A percentile compares a stretch with the other conserved stretches of the same genome.
phyloP scores from a whole-genome alignment of 2,888 invertebrate genomes.

The Diploptera punctata region DNA sequence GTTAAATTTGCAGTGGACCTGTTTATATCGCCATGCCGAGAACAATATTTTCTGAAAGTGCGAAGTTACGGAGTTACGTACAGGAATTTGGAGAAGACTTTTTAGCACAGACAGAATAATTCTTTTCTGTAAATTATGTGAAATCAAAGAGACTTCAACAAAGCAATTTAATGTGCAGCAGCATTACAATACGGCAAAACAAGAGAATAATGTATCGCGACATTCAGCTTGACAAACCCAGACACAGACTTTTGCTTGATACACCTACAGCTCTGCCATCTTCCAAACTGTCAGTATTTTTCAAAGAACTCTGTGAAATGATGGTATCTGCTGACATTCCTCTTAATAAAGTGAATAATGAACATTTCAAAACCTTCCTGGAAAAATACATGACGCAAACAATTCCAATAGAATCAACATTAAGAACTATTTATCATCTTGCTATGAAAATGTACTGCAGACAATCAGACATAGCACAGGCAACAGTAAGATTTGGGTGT shows the following conservation, averaged over 20 bases:
- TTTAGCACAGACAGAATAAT: conserved; percentile 3
- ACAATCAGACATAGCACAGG: not conserved
- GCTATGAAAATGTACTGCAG: not conserved
- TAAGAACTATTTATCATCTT: not conserved
- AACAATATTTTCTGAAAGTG: too few relatives aligned
- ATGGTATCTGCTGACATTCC: not conserved
- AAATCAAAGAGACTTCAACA: not conserved
- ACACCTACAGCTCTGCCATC: not conserved
- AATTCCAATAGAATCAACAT: conserved; percentile 12
- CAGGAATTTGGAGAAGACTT: not conserved
- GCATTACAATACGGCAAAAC: not conserved
- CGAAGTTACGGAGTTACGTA: not conserved
- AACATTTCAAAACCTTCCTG: not conserved
- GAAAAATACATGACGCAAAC: not conserved
- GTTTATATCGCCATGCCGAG: too few relatives aligned
- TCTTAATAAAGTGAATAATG: conserved; percentile 12
- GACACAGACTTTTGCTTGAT: not conserved
- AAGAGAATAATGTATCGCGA: not conserved
- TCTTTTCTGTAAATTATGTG: not conserved
- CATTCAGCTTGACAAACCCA: not conserved
- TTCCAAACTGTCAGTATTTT: conserved; percentile 2
- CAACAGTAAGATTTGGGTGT: conserved; percentile 6
- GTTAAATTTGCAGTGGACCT: too few relatives aligned
- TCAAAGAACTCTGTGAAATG: not conserved
- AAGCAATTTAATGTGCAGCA: conserved; percentile 2